Percentiles rank a stretch among this genome's conserved stretches.
Conservation (phyloP, 2,888 invertebrate genomes). For the Ariolimax columbianus region DNA sequence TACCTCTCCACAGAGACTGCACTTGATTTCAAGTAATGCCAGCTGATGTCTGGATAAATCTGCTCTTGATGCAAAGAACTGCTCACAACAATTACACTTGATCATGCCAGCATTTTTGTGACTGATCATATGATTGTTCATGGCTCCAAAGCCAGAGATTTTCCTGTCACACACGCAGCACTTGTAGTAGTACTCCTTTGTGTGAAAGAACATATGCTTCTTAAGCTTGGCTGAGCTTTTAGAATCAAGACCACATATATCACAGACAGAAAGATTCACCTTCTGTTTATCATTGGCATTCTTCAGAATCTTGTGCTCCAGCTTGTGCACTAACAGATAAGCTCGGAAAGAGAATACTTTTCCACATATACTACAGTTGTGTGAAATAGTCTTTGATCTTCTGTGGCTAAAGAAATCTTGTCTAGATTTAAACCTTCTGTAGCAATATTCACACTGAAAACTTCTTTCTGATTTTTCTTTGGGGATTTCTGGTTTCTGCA, state of each 20-base stretch:
- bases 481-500: not conserved
- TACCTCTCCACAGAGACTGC: constrained; percentile 40
- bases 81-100: constrained; percentile 39
- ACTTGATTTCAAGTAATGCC: constrained; percentile 34
- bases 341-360: constrained; percentile 37
- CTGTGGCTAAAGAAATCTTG: constrained; percentile 24
- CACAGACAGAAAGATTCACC: constrained; percentile 12
- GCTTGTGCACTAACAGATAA: constrained; percentile 27
- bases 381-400: not conserved
- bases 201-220: constrained; percentile 49
- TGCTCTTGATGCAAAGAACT: constrained; percentile 29
- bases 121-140: constrained; percentile 40
- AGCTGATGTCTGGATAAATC: constrained; percentile 45
- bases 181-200: constrained; percentile 35
- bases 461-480: not conserved
- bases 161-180: constrained; percentile 43
- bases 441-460: constrained; percentile 31
- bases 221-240: constrained; percentile 38
- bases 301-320: not conserved
- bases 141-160: constrained; percentile 21
- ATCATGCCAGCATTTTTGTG: constrained; percentile 44
- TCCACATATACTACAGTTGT: constrained; percentile 18
- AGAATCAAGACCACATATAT: constrained; percentile 27
- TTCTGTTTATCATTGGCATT: not conserved
- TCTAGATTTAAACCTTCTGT: constrained; percentile 29